Evolutionary conservation across 2,888 invertebrate species (phyloP), one percentile per base, ranked within the genome.

Genomic region (Lordiphosa andalusiaca): DNA sequence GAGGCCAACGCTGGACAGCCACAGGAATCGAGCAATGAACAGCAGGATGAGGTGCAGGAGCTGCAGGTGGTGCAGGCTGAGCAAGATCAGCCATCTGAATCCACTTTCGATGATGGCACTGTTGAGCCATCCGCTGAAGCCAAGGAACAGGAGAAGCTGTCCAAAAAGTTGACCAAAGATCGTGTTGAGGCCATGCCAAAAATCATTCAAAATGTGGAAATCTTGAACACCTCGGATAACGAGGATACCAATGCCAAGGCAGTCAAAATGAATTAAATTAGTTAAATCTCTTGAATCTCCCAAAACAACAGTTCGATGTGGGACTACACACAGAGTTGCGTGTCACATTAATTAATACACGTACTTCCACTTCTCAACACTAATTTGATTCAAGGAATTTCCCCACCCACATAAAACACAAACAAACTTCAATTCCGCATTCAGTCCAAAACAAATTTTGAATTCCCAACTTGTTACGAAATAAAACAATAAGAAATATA

Each of bases 81-180:
- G 25, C 77, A 65, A 25, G 64, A 55, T 38, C 46, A 56, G 7
- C 40, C 40, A 41, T n/a, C 40, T 21, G 54, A 57, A n/a, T 7
- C 6, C n/a, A 41, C 1, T 9, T 2, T n/a, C 9, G 25, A 9
- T 48, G 2, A 6, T n/a, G 44, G 12, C 4, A n/a, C 4, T 6
- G 12, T 16, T 13, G 6, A 5, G 16, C 2, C 6, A 23, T 16
- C 48, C 1, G 1, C 46, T 2, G 7, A 33, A 4, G 9, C 1
- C 1, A 12, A 12, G 0, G 6, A 6, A 21, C 10, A 6, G 7
- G 3, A 37, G 2, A 46, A 21, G 35, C 1, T 2, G 21, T 41
- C 10, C 6, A 12, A n/a, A 41, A 36, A 21, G 9, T 9, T 9
- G 30, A 30, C 30, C 9, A 7, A 9, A 9, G 30, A 3, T 9